Evolutionary conservation across 2,888 invertebrate genomes (phyloP).

Genomic region (Willowsia nigromaculata): DNA sequence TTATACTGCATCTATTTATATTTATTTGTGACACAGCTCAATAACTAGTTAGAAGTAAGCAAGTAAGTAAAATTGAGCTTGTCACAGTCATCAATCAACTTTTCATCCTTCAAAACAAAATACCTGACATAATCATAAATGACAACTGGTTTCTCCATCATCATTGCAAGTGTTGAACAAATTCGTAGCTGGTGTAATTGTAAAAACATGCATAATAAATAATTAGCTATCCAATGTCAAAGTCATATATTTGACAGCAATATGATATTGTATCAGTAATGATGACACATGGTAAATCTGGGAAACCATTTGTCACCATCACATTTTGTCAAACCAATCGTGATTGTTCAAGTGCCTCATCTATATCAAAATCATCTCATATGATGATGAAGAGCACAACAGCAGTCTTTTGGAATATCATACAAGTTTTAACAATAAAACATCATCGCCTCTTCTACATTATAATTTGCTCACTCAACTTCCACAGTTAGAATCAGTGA

Average conservation of each 20-base stretch:
- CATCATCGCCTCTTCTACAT: not conserved
- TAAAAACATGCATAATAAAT: not conserved
- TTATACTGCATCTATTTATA: too few relatives aligned
- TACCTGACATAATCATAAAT: not conserved
- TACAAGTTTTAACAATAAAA: not conserved
- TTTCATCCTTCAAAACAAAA: not conserved
- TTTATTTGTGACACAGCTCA: too few relatives aligned
- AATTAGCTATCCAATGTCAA: not conserved
- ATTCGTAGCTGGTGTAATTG: not conserved
- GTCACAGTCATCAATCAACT: not conserved
- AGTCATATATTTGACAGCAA: not conserved
- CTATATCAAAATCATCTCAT: not conserved
- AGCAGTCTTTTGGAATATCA: not conserved
- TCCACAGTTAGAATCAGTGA: not conserved
- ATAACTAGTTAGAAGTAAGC: too few relatives aligned
- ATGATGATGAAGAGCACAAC: not conserved
- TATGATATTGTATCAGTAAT: conserved; percentile 12
- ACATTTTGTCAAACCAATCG: conserved; percentile 20
- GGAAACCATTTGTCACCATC: not conserved
- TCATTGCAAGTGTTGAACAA: not conserved
- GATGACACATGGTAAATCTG: conserved; percentile 36
- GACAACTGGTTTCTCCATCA: not conserved
- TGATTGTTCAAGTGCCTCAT: conserved; percentile 20
- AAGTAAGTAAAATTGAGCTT: not conserved
- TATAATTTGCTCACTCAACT: not conserved